Evolutionary conservation across 2,888 invertebrate genomes (phyloP).

Genomic region (Conus canariensis): DNA sequence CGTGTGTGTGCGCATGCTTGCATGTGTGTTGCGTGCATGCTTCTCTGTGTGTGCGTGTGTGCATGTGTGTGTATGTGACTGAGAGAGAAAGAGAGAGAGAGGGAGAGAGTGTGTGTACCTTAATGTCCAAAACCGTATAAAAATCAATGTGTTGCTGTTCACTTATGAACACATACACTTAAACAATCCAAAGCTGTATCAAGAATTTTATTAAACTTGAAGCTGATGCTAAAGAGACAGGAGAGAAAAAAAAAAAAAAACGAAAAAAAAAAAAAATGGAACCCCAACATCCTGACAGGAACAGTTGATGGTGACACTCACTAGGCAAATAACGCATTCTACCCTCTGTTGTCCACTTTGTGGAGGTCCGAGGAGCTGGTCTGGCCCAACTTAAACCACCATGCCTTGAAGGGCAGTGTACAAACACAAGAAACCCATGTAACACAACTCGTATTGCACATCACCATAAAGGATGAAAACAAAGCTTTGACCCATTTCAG

Average conservation of each 20-base stretch:
- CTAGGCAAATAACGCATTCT: not conserved
- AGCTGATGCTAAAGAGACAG: not conserved
- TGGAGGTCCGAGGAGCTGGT: not conserved
- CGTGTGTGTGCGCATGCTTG: not conserved
- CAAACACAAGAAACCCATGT: not conserved
- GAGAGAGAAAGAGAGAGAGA: not conserved
- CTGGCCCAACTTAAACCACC: not conserved
- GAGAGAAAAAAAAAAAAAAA: not conserved
- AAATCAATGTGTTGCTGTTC: no score
- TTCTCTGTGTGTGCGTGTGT: conserved; percentile 3
- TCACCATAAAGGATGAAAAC: not conserved
- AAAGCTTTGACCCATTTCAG: not conserved
- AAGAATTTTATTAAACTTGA: not conserved
- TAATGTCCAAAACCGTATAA: no score
- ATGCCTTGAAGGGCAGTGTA: not conserved
- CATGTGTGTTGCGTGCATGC: not conserved
- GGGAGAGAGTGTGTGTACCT: no score
- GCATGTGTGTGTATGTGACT: not conserved
- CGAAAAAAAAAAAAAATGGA: not conserved
- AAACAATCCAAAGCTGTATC: no score
- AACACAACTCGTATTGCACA: not conserved
- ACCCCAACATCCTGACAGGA: not conserved
- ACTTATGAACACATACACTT: no score
- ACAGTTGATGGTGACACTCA: not conserved
- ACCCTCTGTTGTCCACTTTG: no score